Conservation (phyloP, 2,888 invertebrate species). For the Drosophila suboccidentalis region DNA sequence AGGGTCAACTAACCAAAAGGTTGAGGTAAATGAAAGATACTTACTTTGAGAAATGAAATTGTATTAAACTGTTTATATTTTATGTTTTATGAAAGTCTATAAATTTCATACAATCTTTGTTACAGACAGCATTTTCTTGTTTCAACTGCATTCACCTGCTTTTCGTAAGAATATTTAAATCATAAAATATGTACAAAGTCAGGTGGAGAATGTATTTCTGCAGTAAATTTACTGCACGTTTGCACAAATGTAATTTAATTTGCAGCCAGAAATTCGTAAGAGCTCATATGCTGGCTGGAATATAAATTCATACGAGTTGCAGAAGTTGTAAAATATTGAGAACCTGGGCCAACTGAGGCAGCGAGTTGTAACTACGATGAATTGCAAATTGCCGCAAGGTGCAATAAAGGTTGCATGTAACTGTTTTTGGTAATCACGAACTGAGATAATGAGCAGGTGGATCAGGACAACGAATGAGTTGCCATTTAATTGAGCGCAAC, state of each 20-base stretch:
- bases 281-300: not conserved
- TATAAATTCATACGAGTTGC: not conserved
- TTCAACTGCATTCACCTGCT: not conserved
- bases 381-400: constrained; percentile 6
- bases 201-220: constrained; percentile 14
- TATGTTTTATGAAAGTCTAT: too few relatives aligned
- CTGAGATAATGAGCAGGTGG: constrained; percentile 17
- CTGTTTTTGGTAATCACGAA: constrained; percentile 12
- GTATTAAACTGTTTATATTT: not conserved
- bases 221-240: constrained; percentile 23
- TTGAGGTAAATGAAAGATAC: not conserved
- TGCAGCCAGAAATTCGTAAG: not conserved
- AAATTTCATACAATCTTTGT: not conserved
- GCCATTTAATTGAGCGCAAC: constrained; percentile 44
- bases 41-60: not conserved
- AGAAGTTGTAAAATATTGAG: constrained; percentile 14
- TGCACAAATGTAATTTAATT: constrained; percentile 27
- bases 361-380: not conserved
- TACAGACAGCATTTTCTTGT: not conserved
- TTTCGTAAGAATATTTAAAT: constrained; percentile 15
- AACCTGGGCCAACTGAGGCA: not conserved
- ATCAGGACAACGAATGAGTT: not conserved
- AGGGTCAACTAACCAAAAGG: constrained; percentile 1
- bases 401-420: constrained; percentile 1
- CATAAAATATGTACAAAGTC: not conserved